Percentiles rank a stretch among this genome's conserved stretches.
Evolutionary conservation across 1,140 invertebrate species (phyloP).

Genomic region (Zophobas atratus): DNA sequence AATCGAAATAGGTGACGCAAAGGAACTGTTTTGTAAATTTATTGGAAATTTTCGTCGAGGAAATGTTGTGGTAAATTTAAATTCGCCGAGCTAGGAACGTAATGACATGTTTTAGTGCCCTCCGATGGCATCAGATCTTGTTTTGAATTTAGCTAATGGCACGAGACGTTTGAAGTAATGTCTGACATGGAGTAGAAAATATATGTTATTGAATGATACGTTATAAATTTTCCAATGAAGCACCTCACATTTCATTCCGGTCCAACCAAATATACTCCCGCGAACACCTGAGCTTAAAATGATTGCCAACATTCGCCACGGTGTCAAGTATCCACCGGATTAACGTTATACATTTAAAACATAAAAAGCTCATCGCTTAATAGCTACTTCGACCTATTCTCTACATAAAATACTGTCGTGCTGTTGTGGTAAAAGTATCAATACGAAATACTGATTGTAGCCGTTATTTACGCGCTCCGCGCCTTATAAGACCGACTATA

Average conservation of each 20-base stretch:
- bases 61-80: conserved; percentile 8
- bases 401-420: not conserved
- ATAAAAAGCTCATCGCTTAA: conserved; percentile 11
- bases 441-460: not conserved
- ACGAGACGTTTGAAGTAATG: conserved; percentile 3
- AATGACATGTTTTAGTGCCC: conserved; percentile 19
- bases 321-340: not conserved
- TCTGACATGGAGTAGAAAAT: conserved; percentile 18
- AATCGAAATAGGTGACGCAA: not conserved
- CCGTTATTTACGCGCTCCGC: conserved; percentile 33
- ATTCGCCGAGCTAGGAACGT: conserved; percentile 6
- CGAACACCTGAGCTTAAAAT: conserved; percentile 42
- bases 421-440: not conserved
- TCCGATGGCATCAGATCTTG: conserved; percentile 3
- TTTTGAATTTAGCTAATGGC: conserved; percentile 4
- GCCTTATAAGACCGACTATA: conserved; percentile 40
- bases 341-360: conserved; percentile 8
- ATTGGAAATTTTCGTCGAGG: not conserved
- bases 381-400: not conserved
- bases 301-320: conserved; percentile 25
- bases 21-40: conserved; percentile 29
- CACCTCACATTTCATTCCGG: conserved; percentile 29
- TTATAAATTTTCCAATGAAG: conserved; percentile 36
- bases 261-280: conserved; percentile 13
- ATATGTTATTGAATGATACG: conserved; percentile 36